These are phyloP conservation scores for Polietes domitor DNA, from an alignment of 2,888 invertebrate species.

Conservation along the genomic window DNA sequence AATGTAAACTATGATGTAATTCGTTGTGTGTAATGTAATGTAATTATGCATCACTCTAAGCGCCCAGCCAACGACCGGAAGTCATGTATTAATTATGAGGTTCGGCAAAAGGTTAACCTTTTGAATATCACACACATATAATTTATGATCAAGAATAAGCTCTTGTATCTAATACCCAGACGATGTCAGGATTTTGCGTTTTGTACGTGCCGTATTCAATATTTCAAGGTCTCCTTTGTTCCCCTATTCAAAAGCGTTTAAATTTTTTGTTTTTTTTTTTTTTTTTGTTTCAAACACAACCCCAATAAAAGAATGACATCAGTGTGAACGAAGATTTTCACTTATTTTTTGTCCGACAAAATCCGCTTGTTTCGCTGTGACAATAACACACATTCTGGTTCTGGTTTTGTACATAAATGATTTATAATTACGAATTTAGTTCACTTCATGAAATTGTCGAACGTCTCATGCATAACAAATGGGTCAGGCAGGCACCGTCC, in stretches of 20 bases:
- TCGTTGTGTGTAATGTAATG: neutral
- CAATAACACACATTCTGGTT: constrained; percentile 37
- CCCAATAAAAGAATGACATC: constrained; percentile 32
- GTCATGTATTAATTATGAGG: neutral
- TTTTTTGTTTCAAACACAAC: neutral
- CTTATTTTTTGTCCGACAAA: neutral
- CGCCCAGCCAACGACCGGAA: neutral
- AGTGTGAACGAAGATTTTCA: neutral
- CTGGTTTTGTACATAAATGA: constrained; percentile 5
- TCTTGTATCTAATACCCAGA: too few relatives aligned
- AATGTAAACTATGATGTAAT: constrained; percentile 15
- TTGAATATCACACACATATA: neutral
- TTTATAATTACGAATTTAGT: constrained; percentile 32
- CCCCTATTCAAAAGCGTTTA: neutral
- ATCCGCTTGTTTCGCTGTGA: constrained; percentile 34
- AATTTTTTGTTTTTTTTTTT: neutral
- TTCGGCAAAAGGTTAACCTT: neutral
- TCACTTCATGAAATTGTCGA: constrained; percentile 46
- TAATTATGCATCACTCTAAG: neutral
- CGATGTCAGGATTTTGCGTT: neutral
- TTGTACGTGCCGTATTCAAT: neutral
- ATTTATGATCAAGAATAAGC: too few relatives aligned
- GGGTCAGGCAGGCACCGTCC: constrained; percentile 15
- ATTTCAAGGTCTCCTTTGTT: constrained; percentile 1
- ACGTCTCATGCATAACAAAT: constrained; percentile 54